Conservation (phyloP, 2,797 vertebrate species). For the Myotis pilosus region DNA sequence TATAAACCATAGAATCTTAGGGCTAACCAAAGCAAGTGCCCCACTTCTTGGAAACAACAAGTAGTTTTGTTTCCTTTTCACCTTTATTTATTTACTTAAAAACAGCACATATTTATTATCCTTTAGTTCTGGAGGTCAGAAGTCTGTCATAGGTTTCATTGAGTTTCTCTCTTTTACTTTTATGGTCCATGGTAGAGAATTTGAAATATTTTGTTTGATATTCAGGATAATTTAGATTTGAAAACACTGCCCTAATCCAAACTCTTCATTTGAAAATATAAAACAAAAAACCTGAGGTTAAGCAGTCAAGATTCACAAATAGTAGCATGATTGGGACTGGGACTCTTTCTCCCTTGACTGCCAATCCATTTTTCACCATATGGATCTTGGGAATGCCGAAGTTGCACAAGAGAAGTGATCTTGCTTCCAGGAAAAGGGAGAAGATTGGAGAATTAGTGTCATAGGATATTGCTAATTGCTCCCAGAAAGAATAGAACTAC, state of each 20-base stretch:
- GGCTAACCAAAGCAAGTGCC: background rate
- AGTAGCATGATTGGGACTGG: background rate
- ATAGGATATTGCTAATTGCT: background rate
- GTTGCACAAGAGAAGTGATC: background rate
- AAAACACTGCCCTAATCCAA: conserved; percentile 18
- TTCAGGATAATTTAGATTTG: background rate
- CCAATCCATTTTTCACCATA: background rate
- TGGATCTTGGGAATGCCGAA: background rate
- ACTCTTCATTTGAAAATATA: conserved; percentile 49
- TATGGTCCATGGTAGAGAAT: background rate
- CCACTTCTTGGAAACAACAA: background rate
- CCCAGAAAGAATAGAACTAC: background rate
- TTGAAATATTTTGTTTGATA: conserved; percentile 26
- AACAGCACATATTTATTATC: background rate
- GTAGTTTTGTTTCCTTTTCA: background rate
- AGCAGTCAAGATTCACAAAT: background rate
- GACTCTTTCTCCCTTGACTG: background rate
- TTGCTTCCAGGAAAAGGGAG: background rate
- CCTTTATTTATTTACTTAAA: background rate
- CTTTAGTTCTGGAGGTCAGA: background rate
- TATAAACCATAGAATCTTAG: background rate
- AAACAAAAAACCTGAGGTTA: background rate
- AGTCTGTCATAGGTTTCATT: background rate
- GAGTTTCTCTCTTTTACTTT: conserved; percentile 23
- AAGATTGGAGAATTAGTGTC: background rate